Base-by-base conservation (phyloP, 1,140 invertebrate species). In the Lerema accius region DNA sequence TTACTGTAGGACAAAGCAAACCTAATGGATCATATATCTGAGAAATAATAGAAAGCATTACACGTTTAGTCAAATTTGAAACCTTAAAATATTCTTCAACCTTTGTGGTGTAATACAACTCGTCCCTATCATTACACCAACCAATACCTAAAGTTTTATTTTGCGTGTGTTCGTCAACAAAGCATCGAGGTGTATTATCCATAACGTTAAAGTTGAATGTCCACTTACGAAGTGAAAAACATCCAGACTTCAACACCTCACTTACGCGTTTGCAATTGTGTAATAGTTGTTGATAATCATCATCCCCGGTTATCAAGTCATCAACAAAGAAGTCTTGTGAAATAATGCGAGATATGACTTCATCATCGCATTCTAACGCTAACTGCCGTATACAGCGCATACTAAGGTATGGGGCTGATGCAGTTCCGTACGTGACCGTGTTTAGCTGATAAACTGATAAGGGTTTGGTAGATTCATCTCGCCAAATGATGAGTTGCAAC, bases 181-280 rank as follows among this genome's bases (percentile, higher is more conserved):
- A 46, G 10, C 17, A 42, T 37, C 17, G 35, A 67, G 56, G 23
- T 1, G 55, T 14, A 9, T 7, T 37, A 26, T 13, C 2, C 10
- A 26, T 23, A 11, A 59, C 55, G 9, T 46, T 39, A 11, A n/a
- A 46, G 19, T 69, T 69, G 58, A 74, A 74, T 23, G 55, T 53
- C 72, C 69, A 71, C 45, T 74, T 68, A 5, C 65, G 59, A 19
- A 74, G 46, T 16, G 37, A 58, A 51, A 74, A 74, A 6, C 71
- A 66, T 37, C 62, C 71, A 5, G 67, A 67, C 13, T 65, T 11
- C 55, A 70, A 58, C 23, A 64, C 28, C 4, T 49, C 11, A 7
- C 23, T 43, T 9, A 50, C 40, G 39, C 60, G 46, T 11, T 50
- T 37, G 28, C 71, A 73, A 45, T 62, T 68, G 10, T 67, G 48